These are phyloP conservation scores for Siphlonurus alternatus DNA, from an alignment of 2,888 invertebrate genomes.

Conservation along the genomic window DNA sequence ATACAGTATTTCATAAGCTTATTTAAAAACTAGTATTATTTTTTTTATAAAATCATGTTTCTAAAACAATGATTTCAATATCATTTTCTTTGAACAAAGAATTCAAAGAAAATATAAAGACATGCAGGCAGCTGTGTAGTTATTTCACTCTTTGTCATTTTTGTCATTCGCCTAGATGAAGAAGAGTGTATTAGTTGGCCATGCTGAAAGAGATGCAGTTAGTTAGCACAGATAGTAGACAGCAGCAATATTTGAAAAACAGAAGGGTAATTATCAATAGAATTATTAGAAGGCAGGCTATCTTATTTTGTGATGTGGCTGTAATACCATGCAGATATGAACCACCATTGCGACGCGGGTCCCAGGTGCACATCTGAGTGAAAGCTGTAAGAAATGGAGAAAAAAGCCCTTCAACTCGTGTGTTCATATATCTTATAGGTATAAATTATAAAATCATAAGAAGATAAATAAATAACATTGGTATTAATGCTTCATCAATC, in stretches of 20 bases:
- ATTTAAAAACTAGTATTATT: too few species aligned
- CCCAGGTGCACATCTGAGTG: constrained; percentile 21
- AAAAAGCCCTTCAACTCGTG: constrained; percentile 7
- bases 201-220: background rate
- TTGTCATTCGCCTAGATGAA: background rate
- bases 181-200: background rate
- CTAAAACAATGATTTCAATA: too few species aligned
- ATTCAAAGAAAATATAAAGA: background rate
- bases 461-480: background rate
- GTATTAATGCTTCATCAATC: background rate
- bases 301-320: constrained; percentile 8
- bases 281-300: too few species aligned
- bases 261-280: too few species aligned
- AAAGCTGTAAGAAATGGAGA: constrained; percentile 19
- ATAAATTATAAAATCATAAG: background rate
- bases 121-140: background rate
- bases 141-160: too few species aligned
- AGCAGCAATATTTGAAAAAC: too few species aligned
- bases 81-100: too few species aligned
- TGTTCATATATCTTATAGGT: background rate
- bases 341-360: constrained; percentile 17
- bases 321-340: constrained; percentile 16
- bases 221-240: background rate
- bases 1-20: too few species aligned
- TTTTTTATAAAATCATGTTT: too few species aligned